Evolutionary conservation across 2,888 invertebrate species (phyloP).

Genomic region (Ametastegia equiseti): DNA sequence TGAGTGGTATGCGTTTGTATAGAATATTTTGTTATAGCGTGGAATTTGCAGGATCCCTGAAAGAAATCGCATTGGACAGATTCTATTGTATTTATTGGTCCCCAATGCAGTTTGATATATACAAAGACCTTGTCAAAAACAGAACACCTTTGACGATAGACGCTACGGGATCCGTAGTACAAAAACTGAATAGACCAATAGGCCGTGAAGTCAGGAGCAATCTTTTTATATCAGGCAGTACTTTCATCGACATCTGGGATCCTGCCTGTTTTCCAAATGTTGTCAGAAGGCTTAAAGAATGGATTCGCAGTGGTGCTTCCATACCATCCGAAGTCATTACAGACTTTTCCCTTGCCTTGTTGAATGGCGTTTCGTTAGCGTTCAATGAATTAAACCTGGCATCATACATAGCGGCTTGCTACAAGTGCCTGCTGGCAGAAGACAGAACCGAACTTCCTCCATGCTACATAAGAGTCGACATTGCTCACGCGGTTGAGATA

Average conservation of each 20-base stretch:
- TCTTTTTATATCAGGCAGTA: not conserved
- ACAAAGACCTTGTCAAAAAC: slow-evolving; percentile 3
- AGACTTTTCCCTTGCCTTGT: too few relatives aligned
- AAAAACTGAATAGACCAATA: not conserved
- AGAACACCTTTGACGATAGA: not conserved
- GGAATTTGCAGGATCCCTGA: not conserved
- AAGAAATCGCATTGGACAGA: not conserved
- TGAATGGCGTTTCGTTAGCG: not conserved
- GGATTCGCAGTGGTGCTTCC: not conserved
- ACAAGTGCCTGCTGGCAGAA: not conserved
- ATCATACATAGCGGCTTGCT: not conserved
- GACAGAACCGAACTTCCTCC: not conserved
- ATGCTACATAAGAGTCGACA: slow-evolving; percentile 11
- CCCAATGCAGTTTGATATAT: not conserved
- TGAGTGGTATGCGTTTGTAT: too few relatives aligned
- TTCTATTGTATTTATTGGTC: not conserved
- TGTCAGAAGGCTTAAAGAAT: not conserved
- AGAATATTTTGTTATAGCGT: too few relatives aligned
- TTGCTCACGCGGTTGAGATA: slow-evolving; percentile 11
- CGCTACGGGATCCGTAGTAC: not conserved
- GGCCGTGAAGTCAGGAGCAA: not conserved
- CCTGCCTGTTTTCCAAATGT: not conserved
- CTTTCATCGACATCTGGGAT: not conserved
- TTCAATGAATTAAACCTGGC: not conserved
- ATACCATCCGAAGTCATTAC: not conserved